Evolutionary conservation across 2,113 vertebrate species (phyloP).

Genomic region (Centropristis striata): DNA sequence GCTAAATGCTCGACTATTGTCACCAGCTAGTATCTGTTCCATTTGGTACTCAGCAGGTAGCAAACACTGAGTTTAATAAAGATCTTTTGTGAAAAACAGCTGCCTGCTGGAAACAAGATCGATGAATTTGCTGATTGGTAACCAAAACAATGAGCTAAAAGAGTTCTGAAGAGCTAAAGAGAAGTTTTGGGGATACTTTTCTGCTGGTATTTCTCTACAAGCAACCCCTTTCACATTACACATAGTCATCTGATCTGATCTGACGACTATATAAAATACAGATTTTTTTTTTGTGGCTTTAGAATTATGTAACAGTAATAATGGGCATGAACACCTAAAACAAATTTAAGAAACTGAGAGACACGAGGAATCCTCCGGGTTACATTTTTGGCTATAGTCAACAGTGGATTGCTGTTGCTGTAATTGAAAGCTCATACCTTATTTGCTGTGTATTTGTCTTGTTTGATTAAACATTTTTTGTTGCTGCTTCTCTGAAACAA

Average conservation of each 20-base stretch:
- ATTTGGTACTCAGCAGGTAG: no score
- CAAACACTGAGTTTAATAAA: not conserved
- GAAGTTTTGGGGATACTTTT: constrained; percentile 8
- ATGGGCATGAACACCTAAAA: constrained; percentile 2
- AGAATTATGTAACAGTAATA: not conserved
- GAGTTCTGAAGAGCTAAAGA: constrained; percentile 19
- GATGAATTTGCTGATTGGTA: not conserved
- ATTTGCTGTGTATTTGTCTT: constrained; percentile 53
- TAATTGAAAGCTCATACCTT: constrained; percentile 43
- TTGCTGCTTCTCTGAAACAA: constrained; percentile 84
- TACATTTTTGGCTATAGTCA: constrained; percentile 15
- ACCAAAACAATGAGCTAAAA: constrained; percentile 5
- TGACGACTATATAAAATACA: not conserved
- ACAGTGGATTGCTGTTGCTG: constrained; percentile 39
- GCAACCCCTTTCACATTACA: not conserved
- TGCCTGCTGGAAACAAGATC: not conserved
- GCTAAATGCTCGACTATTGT: not conserved
- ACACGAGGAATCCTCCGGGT: constrained; percentile 25
- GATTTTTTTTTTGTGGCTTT: constrained; percentile 47
- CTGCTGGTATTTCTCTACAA: not conserved
- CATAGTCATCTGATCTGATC: not conserved
- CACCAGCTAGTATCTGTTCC: not conserved
- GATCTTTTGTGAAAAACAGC: not conserved
- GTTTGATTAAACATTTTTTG: constrained; percentile 43
- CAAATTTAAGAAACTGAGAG: constrained; percentile 7